phyloP scores from a whole-genome alignment of 2,888 invertebrate genomes.

The Tipula unca region DNA sequence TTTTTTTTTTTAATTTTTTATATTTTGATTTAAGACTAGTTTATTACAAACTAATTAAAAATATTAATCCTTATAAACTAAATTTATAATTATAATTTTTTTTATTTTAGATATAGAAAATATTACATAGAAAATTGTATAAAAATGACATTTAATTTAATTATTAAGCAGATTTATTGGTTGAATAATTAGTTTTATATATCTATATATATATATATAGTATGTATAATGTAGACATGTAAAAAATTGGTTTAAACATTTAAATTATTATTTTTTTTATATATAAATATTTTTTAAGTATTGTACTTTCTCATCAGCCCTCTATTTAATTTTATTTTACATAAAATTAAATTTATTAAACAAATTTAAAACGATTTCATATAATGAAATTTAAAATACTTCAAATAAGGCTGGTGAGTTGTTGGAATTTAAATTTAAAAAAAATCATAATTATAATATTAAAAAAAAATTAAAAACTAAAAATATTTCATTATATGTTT shows the following conservation, averaged over 20 bases:
- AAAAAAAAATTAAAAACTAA: neutral
- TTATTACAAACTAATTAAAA: conserved; percentile 14
- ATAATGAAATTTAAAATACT: conserved; percentile 1
- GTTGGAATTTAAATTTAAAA: neutral
- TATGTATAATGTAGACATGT: conserved; percentile 18
- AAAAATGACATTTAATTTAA: conserved; percentile 16
- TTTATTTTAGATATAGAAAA: neutral
- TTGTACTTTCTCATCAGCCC: conserved; percentile 22
- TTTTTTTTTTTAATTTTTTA: neutral
- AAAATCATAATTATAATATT: conserved; percentile 3
- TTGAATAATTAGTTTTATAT: neutral
- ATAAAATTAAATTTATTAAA: conserved; percentile 1
- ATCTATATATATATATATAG: too few species aligned
- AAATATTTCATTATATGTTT: conserved; percentile 14
- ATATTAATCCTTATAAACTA: neutral
- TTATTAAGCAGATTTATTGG: conserved; percentile 9
- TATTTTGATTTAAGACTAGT: conserved; percentile 22
- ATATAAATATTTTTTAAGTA: neutral
- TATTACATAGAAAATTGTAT: conserved; percentile 14
- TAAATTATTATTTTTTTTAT: neutral
- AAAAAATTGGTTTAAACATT: neutral
- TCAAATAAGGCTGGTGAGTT: conserved; percentile 1
- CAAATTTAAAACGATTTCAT: neutral
- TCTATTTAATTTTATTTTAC: conserved; percentile 15
- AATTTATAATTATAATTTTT: neutral